Percentiles rank a stretch among this genome's conserved stretches.
These are phyloP conservation scores for Peromyscus attwateri DNA, from an alignment of 2,797 vertebrate genomes.

Conservation along the genomic window DNA sequence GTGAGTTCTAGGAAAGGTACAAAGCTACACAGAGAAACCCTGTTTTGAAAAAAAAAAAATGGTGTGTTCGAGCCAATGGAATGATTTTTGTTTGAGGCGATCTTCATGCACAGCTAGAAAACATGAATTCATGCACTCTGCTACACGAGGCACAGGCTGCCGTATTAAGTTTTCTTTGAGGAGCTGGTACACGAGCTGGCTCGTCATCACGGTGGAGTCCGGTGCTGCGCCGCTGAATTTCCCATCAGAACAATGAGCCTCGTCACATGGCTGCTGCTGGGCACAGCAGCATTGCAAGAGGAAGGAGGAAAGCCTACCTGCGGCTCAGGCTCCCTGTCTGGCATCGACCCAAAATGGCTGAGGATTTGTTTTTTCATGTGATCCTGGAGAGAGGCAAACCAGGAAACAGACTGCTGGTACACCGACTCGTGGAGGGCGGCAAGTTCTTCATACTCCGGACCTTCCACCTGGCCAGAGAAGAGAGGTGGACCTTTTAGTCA, in stretches of 20 bases:
- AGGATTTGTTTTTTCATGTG: conserved; percentile 96
- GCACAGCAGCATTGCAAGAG: rapidly evolving
- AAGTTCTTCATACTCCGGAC: conserved; percentile 93
- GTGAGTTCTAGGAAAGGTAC: too few species aligned
- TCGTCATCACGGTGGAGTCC: rapidly evolving
- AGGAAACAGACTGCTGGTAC: conserved; percentile 94
- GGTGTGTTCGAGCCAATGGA: too few species aligned
- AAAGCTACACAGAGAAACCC: too few species aligned
- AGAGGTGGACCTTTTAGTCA: conserved; percentile 35
- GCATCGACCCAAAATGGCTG: conserved; percentile 95
- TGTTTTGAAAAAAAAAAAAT: too few species aligned
- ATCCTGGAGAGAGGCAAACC: conserved; percentile 96
- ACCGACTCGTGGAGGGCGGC: conserved; percentile 93
- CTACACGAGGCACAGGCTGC: background rate
- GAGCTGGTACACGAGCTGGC: background rate
- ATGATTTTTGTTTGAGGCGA: background rate
- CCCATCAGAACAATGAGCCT: background rate
- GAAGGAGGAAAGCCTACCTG: conserved; percentile 88
- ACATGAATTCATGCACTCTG: background rate
- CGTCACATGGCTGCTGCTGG: background rate
- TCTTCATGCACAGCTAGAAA: background rate
- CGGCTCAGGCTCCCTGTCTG: conserved; percentile 92
- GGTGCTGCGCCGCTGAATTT: rapidly evolving
- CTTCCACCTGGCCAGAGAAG: conserved; percentile 90
- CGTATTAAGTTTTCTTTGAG: too few species aligned